Percentiles rank a stretch among this genome's conserved stretches.
phyloP scores from a whole-genome alignment of 1,140 invertebrate species.

The Pinna nobilis region DNA sequence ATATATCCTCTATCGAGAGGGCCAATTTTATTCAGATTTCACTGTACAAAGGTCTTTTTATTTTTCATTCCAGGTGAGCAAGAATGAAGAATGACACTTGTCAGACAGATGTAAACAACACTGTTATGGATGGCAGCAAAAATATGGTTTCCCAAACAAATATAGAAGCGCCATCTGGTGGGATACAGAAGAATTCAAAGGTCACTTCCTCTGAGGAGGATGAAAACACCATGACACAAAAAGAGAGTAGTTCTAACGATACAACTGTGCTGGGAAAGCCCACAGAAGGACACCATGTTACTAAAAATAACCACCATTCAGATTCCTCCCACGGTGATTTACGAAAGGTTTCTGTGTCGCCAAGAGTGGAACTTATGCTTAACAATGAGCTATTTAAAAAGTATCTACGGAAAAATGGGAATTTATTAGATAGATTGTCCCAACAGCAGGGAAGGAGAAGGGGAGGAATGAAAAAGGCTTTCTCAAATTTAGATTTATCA shows the following conservation, averaged over 20 bases:
- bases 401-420: slow-evolving; percentile 33
- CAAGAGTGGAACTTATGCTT: slow-evolving; percentile 35
- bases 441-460: slow-evolving; percentile 25
- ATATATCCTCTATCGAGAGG: too few relatives aligned
- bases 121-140: too few relatives aligned
- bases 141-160: too few relatives aligned
- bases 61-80: too few relatives aligned
- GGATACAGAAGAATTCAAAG: slow-evolving; percentile 1
- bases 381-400: slow-evolving; percentile 42
- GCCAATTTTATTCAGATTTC: too few relatives aligned
- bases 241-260: not conserved
- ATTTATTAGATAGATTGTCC: slow-evolving; percentile 37
- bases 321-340: not conserved
- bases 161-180: not conserved
- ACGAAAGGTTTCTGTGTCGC: slow-evolving; percentile 19
- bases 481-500: slow-evolving; percentile 40
- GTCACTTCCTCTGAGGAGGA: slow-evolving; percentile 6
- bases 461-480: slow-evolving; percentile 31
- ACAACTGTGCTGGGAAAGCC: not conserved
- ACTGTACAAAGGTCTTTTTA: too few relatives aligned
- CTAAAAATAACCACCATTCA: not conserved
- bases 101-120: too few relatives aligned
- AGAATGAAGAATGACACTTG: too few relatives aligned
- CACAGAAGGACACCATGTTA: not conserved
- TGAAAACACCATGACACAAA: not conserved